Conservation (phyloP, 2,888 invertebrate species). For the Nasonovia ribisnigri region DNA sequence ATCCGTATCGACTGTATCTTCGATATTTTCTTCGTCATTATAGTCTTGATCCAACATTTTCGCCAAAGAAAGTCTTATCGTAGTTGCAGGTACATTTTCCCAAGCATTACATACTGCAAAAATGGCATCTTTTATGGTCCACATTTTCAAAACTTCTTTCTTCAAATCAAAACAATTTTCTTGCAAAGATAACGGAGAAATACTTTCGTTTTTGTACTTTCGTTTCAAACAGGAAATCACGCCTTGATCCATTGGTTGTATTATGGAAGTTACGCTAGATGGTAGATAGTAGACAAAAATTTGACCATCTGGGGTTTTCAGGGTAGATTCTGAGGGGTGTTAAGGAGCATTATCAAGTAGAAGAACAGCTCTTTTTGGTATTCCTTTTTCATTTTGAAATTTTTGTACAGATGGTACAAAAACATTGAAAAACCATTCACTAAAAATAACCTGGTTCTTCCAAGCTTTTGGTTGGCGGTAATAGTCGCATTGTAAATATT, state of each 20-base stretch:
- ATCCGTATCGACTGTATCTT: not conserved
- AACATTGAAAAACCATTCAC: too few relatives aligned
- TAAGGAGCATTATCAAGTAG: too few relatives aligned
- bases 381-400: too few relatives aligned
- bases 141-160: slow-evolving; percentile 36
- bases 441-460: too few relatives aligned
- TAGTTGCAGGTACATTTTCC: slow-evolving; percentile 31
- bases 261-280: slow-evolving; percentile 26
- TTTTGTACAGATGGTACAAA: too few relatives aligned
- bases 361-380: too few relatives aligned
- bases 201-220: slow-evolving; percentile 33
- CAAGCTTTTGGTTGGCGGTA: too few relatives aligned
- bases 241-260: slow-evolving; percentile 46
- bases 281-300: slow-evolving; percentile 41
- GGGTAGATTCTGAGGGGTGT: too few relatives aligned
- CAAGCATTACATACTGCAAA: slow-evolving; percentile 40
- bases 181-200: slow-evolving; percentile 39
- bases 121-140: slow-evolving; percentile 45
- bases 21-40: slow-evolving; percentile 34
- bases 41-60: slow-evolving; percentile 30
- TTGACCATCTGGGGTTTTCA: slow-evolving; percentile 9
- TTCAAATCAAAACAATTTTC: slow-evolving; percentile 42
- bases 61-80: not conserved
- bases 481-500: too few relatives aligned
- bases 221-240: slow-evolving; percentile 54